Evolutionary conservation across 2,888 invertebrate species (phyloP).

Genomic region (Clepsis dumicolana): DNA sequence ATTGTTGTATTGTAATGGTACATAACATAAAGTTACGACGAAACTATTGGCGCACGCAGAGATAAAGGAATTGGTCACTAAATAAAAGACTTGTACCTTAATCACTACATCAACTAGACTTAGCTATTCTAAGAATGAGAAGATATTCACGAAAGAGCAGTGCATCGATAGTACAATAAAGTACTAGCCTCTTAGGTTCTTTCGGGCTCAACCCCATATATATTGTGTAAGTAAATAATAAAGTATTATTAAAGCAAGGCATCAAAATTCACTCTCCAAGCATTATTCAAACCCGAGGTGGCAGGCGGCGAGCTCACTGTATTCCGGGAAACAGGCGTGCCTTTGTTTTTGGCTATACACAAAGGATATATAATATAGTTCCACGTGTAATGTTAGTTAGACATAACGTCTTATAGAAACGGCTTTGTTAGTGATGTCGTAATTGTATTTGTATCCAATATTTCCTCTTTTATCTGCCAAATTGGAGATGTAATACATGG

Average conservation of each 20-base stretch:
- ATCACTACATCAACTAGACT: too few relatives aligned
- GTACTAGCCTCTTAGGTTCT: neutral
- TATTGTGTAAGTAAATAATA: neutral
- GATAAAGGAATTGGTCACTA: too few relatives aligned
- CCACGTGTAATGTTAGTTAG: constrained; percentile 6
- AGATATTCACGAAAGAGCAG: too few relatives aligned
- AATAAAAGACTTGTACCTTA: too few relatives aligned
- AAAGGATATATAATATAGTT: neutral
- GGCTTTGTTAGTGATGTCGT: neutral
- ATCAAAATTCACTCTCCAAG: constrained; percentile 23
- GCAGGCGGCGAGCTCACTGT: constrained; percentile 22
- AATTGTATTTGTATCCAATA: neutral
- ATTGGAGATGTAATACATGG: neutral
- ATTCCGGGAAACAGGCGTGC: constrained; percentile 14
- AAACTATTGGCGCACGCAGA: too few relatives aligned
- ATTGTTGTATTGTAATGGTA: too few relatives aligned
- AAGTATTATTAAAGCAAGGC: neutral
- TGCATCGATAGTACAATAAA: too few relatives aligned
- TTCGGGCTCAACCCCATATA: neutral
- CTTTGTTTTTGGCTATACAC: neutral
- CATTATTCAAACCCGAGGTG: constrained; percentile 30
- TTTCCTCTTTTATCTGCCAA: neutral
- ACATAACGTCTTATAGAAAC: neutral
- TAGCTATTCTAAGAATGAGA: too few relatives aligned
- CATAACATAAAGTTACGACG: too few relatives aligned